Evolutionary conservation across 2,888 invertebrate species (phyloP).

Genomic region (Taphrorychus bicolor): DNA sequence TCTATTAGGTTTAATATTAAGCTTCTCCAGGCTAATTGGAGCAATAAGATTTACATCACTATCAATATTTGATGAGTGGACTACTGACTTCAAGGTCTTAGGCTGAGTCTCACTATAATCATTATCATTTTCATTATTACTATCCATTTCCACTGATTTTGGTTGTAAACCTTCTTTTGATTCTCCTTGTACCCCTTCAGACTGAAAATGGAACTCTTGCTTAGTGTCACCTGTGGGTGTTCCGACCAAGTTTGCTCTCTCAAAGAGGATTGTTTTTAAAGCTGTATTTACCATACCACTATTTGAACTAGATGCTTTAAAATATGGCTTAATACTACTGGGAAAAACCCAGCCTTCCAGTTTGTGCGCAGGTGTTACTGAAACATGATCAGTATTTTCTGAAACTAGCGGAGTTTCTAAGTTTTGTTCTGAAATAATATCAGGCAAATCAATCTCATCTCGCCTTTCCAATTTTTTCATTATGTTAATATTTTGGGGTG

Average conservation of each 20-base stretch:
- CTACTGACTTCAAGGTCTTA: no score
- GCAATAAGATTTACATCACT: conserved; percentile 41
- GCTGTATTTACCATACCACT: conserved; percentile 52
- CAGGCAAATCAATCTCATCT: conserved; percentile 1
- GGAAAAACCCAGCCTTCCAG: neutral
- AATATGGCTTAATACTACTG: conserved; percentile 41
- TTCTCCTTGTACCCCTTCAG: neutral
- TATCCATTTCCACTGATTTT: conserved; percentile 25
- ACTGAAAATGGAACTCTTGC: neutral
- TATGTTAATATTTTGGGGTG: neutral
- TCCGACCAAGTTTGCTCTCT: conserved; percentile 46
- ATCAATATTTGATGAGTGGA: neutral
- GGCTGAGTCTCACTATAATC: no score
- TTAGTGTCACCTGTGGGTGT: neutral
- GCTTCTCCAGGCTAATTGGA: conserved; percentile 42
- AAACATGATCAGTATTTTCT: neutral
- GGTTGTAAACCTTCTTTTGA: conserved; percentile 27
- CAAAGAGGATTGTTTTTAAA: conserved; percentile 55
- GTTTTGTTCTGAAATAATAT: neutral
- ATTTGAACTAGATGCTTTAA: neutral
- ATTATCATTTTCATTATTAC: no score
- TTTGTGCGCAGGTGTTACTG: neutral
- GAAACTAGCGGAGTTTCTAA: neutral
- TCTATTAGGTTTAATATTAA: conserved; percentile 30
- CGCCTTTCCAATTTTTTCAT: neutral